Base-by-base conservation (phyloP, 2,113 vertebrate species). In the Ranitomeya variabilis region DNA sequence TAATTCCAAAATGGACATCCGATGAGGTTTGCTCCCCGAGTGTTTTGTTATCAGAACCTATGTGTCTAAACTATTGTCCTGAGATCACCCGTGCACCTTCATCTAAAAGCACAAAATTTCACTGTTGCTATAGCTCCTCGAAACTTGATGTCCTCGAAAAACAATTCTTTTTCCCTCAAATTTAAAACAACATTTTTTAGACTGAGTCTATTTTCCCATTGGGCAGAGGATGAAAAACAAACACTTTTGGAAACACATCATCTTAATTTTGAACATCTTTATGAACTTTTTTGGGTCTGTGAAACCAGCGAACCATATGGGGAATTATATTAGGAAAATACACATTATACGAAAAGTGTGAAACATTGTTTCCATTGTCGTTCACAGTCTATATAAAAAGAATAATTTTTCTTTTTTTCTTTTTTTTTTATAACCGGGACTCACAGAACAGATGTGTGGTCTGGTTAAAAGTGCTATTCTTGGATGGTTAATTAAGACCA, bases 241-340 rank as follows among this genome's bases (percentile, higher is more conserved):
- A 86, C 84, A 78, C 71, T 51, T 78, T 77, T 78, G 59, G 85
- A 79, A 86, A 78, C 59, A 86, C 55, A 78, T 60, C 18, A 59
- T 86, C 23, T 64, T 78, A 86, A 86, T 78, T 21, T 59, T 66
- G 62, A 64, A 79, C 60, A 86, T 86, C 74, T 86, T 86, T 79
- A 86, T 79, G 59, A 62, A n/a, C 73, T 86, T 57, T 64, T 52
- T 85, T 86, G 18, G 77, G 57, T 86, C 85, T 64, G 73, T 19
- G 54, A 62, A 85, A 55, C 55, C 60, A 79, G 51, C 18, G 7
- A 62, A 77, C 37, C 85, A 52, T 64, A 86, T 86, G 59, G 74
- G 60, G 19, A 51, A 64, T 86, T 62, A 64, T 85, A 71, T 21
- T 51, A 60, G 74, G 85, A 86, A 52, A 64, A 77, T 54, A 13